These are phyloP conservation scores for Alligator mississippiensis DNA, from an alignment of 2,113 vertebrate genomes.

Conservation along the genomic window DNA sequence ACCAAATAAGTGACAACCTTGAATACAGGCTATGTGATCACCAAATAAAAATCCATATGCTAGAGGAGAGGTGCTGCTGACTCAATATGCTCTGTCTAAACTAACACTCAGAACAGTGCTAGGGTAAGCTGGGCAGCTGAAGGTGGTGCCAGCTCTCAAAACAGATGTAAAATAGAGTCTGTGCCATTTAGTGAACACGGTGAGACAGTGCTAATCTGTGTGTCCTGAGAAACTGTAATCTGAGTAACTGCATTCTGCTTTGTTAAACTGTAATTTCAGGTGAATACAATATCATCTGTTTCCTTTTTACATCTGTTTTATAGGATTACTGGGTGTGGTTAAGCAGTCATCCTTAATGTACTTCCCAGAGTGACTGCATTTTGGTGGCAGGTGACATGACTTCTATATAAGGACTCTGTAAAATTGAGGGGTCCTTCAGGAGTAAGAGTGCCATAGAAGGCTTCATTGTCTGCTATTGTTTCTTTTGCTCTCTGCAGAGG, in stretches of 20 bases:
- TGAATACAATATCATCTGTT: not conserved
- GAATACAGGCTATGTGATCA: not conserved
- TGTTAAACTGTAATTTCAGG: not conserved
- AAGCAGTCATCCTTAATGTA: not conserved
- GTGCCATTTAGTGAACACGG: not conserved
- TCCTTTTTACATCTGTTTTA: accelerated
- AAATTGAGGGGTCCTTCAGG: not conserved
- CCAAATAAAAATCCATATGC: not conserved
- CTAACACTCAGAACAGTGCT: not conserved
- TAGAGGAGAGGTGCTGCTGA: not conserved
- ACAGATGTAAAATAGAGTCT: not conserved
- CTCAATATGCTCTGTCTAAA: not conserved
- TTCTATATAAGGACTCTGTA: not conserved
- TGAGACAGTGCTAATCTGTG: not conserved
- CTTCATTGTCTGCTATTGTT: not conserved
- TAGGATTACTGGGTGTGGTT: not conserved
- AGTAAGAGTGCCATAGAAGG: not conserved
- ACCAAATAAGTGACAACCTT: not conserved
- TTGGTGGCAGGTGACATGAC: not conserved
- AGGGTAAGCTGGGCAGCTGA: not conserved
- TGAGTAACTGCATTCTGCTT: not conserved
- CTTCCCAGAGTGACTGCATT: not conserved
- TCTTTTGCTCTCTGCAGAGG: slow-evolving; percentile 82
- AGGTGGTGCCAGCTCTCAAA: not conserved
- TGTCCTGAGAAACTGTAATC: not conserved